Evolutionary conservation across 2,797 vertebrate species (phyloP).

Genomic region (Epinephelus malabaricus): DNA sequence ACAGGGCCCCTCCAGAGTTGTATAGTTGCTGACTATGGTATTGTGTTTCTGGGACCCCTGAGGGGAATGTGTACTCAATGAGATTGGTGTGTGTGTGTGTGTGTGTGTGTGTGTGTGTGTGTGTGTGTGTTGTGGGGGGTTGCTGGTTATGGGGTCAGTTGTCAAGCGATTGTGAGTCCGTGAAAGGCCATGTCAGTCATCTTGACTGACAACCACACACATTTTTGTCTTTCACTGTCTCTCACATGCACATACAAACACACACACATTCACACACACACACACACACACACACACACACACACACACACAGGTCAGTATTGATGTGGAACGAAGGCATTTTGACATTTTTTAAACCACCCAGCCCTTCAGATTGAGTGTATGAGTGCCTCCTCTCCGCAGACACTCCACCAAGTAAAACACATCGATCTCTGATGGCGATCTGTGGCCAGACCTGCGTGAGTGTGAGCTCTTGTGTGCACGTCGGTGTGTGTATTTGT

Average conservation of each 20-base stretch:
- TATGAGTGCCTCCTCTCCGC: not conserved
- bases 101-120: conserved; percentile 10
- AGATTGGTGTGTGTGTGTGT: conserved; percentile 37
- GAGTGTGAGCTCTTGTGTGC: conserved; percentile 36
- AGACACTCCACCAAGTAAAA: conserved; percentile 18
- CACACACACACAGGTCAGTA: conserved; percentile 44
- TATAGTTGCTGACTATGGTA: conserved; percentile 75
- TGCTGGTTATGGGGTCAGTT: conserved; percentile 71
- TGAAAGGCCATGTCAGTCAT: conserved; percentile 83
- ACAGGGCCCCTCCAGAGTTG: conserved; percentile 71
- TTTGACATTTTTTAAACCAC: conserved; percentile 44
- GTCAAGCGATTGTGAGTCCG: conserved; percentile 78
- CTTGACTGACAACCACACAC: conserved; percentile 75
- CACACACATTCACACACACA: conserved; percentile 9
- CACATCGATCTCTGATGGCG: conserved; percentile 46
- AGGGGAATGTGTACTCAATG: conserved; percentile 56
- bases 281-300: conserved; percentile 14
- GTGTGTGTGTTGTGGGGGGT: conserved; percentile 28
- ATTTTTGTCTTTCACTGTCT: conserved; percentile 52
- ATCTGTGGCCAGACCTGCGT: conserved; percentile 47
- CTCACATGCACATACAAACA: conserved; percentile 19
- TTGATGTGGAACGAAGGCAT: conserved; percentile 44
- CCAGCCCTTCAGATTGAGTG: conserved; percentile 9
- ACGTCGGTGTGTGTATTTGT: conserved; percentile 58
- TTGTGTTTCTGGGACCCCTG: conserved; percentile 75